phyloP scores from a whole-genome alignment of 1,140 invertebrate species.

The Drosophila leontia region DNA sequence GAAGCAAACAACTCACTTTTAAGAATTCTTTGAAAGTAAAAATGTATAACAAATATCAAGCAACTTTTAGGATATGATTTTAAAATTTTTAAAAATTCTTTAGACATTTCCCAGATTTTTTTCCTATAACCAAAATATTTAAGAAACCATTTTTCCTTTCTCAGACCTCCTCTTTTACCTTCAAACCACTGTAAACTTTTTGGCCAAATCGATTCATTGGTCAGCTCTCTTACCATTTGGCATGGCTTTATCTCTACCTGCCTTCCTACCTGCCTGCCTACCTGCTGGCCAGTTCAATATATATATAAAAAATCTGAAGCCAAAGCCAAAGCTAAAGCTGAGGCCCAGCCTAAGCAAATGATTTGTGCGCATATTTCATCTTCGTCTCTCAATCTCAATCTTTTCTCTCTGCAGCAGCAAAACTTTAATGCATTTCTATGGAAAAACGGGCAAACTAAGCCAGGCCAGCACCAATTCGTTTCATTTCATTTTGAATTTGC shows the following conservation, averaged over 20 bases:
- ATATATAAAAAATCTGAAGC: slow-evolving; percentile 10
- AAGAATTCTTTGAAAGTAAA: neutral
- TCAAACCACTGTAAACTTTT: slow-evolving; percentile 24
- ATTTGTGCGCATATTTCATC: slow-evolving; percentile 79
- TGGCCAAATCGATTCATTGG: slow-evolving; percentile 52
- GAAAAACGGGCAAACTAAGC: slow-evolving; percentile 48
- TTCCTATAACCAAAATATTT: neutral
- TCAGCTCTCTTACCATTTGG: slow-evolving; percentile 41
- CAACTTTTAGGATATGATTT: neutral
- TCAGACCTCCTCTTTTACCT: neutral
- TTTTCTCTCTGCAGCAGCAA: slow-evolving; percentile 24
- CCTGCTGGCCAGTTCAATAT: slow-evolving; percentile 49
- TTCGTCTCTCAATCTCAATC: slow-evolving; percentile 46
- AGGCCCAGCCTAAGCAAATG: slow-evolving; percentile 57
- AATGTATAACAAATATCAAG: neutral
- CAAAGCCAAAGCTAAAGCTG: slow-evolving; percentile 37
- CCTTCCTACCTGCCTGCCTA: slow-evolving; percentile 24
- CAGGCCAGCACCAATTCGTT: slow-evolving; percentile 58
- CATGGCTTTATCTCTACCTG: slow-evolving; percentile 45
- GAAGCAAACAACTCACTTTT: neutral
- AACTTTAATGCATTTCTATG: slow-evolving; percentile 76
- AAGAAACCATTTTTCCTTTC: neutral
- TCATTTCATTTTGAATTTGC: slow-evolving; percentile 81
- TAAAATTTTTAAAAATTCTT: neutral
- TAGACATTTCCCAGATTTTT: neutral